A percentile compares a stretch with the other conserved stretches of the same genome.
phyloP scores from a whole-genome alignment of 2,888 invertebrate species.

The Lutraria lutraria region DNA sequence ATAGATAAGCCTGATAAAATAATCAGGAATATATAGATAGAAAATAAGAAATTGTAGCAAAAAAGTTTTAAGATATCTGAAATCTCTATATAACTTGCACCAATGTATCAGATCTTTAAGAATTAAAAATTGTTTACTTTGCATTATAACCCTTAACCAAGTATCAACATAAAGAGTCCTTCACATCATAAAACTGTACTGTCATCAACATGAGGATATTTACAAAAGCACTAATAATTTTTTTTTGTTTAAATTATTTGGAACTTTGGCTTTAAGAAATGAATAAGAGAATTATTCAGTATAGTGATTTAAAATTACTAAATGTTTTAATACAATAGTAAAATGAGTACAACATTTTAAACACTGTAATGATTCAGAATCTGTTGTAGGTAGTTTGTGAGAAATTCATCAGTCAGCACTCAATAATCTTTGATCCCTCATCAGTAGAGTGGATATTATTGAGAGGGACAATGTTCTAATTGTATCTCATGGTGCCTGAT shows the following conservation, averaged over 20 bases:
- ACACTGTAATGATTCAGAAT: neutral
- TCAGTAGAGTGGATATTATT: slow-evolving; percentile 18
- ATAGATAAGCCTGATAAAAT: neutral
- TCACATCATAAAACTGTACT: too few relatives aligned
- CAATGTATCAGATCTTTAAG: neutral
- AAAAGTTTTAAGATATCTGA: neutral
- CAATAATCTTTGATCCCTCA: neutral
- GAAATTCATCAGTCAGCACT: neutral
- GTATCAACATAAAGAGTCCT: neutral
- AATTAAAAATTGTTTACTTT: neutral
- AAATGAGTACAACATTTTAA: neutral
- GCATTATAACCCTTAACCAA: neutral
- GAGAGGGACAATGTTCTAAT: slow-evolving; percentile 19
- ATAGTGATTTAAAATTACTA: too few relatives aligned
- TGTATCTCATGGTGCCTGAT: neutral
- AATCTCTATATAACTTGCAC: neutral
- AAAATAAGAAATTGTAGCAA: neutral
- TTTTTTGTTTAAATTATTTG: too few relatives aligned
- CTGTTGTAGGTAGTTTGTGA: neutral
- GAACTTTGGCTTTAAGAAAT: too few relatives aligned
- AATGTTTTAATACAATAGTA: too few relatives aligned
- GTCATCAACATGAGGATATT: too few relatives aligned
- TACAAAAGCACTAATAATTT: too few relatives aligned
- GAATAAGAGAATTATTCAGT: too few relatives aligned
- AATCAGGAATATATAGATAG: neutral